Conservation (phyloP, 2,888 invertebrate species). For the Electrophaes corylata region DNA sequence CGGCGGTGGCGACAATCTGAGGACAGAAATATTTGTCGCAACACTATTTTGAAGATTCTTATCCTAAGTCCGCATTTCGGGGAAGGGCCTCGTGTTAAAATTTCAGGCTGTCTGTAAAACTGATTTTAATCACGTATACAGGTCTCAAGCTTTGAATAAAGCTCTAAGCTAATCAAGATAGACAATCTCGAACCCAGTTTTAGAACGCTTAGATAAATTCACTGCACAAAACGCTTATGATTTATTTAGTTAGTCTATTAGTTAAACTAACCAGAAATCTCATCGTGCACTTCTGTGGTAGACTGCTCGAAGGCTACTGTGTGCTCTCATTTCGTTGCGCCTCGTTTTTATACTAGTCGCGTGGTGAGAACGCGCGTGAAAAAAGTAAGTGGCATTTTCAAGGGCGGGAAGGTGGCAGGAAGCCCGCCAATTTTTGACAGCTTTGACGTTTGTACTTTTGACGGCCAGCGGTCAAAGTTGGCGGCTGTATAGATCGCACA, state of each 20-base stretch:
- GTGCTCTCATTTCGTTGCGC: conserved; percentile 72
- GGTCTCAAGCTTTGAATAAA: background rate
- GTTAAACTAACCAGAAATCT: conserved; percentile 78
- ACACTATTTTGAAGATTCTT: background rate
- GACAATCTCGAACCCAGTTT: background rate
- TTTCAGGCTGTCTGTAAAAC: background rate
- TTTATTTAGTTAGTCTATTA: conserved; percentile 21
- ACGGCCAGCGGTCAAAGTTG: conserved; percentile 21
- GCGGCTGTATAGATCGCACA: conserved; percentile 5
- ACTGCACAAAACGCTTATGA: conserved; percentile 7
- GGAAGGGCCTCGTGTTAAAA: background rate
- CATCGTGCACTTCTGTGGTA: conserved; percentile 81
- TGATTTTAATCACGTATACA: background rate
- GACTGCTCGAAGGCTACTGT: conserved; percentile 84
- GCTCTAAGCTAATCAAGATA: background rate
- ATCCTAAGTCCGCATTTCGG: background rate
- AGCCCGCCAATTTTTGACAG: conserved; percentile 62
- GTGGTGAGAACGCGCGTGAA: conserved; percentile 68
- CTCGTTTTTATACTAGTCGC: conserved; percentile 70
- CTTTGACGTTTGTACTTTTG: conserved; percentile 35
- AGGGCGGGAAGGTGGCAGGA: conserved; percentile 81
- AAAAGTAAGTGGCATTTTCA: conserved; percentile 79
- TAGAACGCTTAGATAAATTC: conserved; percentile 1
- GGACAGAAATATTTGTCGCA: conserved; percentile 37
- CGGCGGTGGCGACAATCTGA: conserved; percentile 84